Evolutionary conservation across 1,140 invertebrate genomes (phyloP).

Genomic region (Pteromalus puparum): DNA sequence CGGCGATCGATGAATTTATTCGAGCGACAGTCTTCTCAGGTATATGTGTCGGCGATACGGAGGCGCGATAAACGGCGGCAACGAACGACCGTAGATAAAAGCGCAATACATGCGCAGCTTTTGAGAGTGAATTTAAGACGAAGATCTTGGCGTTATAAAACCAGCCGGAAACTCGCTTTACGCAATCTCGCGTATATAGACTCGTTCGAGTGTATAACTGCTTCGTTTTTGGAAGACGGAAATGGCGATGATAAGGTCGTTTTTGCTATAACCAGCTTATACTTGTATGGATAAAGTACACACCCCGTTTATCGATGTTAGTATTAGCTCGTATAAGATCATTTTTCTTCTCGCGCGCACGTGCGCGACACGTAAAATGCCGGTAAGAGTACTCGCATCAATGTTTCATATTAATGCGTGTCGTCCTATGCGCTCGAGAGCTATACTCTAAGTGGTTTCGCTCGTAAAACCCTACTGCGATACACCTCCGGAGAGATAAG

Average conservation of each 20-base stretch:
- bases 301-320: not conserved
- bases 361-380: constrained; percentile 46
- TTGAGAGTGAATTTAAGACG: too few relatives aligned
- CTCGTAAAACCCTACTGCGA: constrained; percentile 68
- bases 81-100: not conserved
- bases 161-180: too few relatives aligned
- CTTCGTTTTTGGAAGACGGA: too few relatives aligned
- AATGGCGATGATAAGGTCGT: too few relatives aligned
- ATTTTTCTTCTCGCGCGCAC: not conserved
- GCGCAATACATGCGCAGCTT: not conserved
- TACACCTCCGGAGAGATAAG: not conserved
- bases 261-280: too few relatives aligned
- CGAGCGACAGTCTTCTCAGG: not conserved
- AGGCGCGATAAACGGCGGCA: not conserved
- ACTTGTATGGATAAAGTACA: too few relatives aligned
- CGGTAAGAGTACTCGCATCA: constrained; percentile 61
- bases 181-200: too few relatives aligned
- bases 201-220: too few relatives aligned
- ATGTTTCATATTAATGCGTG: constrained; percentile 69
- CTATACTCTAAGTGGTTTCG: constrained; percentile 74
- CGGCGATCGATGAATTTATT: constrained; percentile 20
- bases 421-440: constrained; percentile 55
- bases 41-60: constrained; percentile 8
- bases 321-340: not conserved
- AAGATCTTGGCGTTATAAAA: too few relatives aligned